Percentiles rank a stretch among this genome's conserved stretches.
phyloP scores from a whole-genome alignment of 2,888 invertebrate genomes.

The Stenodera caucasica region DNA sequence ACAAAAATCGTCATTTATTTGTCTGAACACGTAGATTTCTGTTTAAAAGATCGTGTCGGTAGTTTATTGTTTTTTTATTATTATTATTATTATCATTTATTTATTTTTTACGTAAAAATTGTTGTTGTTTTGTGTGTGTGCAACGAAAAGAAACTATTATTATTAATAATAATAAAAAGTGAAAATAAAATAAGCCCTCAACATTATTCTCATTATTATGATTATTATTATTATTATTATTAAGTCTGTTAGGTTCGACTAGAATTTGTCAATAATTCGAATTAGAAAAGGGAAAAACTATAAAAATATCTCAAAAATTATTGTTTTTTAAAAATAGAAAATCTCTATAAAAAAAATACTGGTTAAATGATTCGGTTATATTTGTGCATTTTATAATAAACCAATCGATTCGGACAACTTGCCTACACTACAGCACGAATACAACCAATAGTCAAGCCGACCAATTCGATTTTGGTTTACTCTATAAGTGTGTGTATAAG shows the following conservation, averaged over 20 bases:
- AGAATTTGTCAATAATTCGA: constrained; percentile 29
- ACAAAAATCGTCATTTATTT: constrained; percentile 35
- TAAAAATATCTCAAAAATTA: constrained; percentile 14
- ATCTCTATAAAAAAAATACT: constrained; percentile 21
- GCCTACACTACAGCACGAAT: too few relatives aligned
- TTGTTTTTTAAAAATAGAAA: constrained; percentile 16
- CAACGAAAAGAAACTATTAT: too few relatives aligned
- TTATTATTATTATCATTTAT: too few relatives aligned
- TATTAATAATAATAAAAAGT: too few relatives aligned
- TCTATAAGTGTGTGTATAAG: background rate
- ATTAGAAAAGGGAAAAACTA: constrained; percentile 11
- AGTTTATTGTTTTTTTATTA: background rate
- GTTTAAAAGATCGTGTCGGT: constrained; percentile 27
- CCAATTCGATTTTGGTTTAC: too few relatives aligned
- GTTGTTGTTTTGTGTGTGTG: constrained; percentile 2
- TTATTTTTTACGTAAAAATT: background rate
- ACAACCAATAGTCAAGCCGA: too few relatives aligned
- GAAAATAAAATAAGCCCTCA: constrained; percentile 24
- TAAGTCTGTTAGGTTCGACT: constrained; percentile 31
- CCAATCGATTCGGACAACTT: too few relatives aligned
- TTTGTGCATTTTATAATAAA: too few relatives aligned
- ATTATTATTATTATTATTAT: too few relatives aligned
- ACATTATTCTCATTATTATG: too few relatives aligned
- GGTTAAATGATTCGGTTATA: constrained; percentile 16
- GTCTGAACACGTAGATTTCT: constrained; percentile 31